Base-by-base conservation (phyloP, 2,888 invertebrate genomes). In the Cheilosia soror region DNA sequence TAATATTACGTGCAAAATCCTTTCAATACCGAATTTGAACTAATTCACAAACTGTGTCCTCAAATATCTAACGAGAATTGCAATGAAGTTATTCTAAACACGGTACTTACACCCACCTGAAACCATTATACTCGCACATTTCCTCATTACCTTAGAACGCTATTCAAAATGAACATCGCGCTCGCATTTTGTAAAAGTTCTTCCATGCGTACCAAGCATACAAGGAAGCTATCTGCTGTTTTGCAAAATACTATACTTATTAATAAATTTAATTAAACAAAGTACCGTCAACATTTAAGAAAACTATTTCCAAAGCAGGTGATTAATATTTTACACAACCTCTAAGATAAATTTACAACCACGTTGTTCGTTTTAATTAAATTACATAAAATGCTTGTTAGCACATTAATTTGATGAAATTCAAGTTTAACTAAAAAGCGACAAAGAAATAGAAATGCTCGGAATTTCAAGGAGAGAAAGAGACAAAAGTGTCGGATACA, bases 391-490 rank as follows among this genome's bases (percentile, higher is more conserved):
- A 37, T 37, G 37, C 55, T 65, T 75, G 55, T 40, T 37, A 49
- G 49, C 47, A 11, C 40, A 65, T 40, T 49, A 75, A 65, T 75
- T 47, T 29, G 47, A 65, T 47, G 44, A 15, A 75, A 57, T 65
- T 49, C 37, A 33, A 65, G 37, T 49, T 42, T 13, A 53, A 42
- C 62, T 7, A 7, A 44, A 53, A 42, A 62, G 20, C 25, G 20
- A 5, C 20, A 7, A 57, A 47, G n/a, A 44, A 33, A 27, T 13
- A 27, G 13, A 29, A 4, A 53, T 13, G 29, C 11, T 9, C 1
- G 9, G 4, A 11, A 37, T 47, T 7, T 15, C 44, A 15, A 15
- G 15, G 44, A 15, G 15, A 47, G 15, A 47, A 7, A 3, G 15
- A 47, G 15, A n/a, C n/a, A 47, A 47, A 15, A 47, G 11, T 9